Evolutionary conservation across 1,140 invertebrate species (phyloP).

Genomic region (Cyphomyrmex costatus): DNA sequence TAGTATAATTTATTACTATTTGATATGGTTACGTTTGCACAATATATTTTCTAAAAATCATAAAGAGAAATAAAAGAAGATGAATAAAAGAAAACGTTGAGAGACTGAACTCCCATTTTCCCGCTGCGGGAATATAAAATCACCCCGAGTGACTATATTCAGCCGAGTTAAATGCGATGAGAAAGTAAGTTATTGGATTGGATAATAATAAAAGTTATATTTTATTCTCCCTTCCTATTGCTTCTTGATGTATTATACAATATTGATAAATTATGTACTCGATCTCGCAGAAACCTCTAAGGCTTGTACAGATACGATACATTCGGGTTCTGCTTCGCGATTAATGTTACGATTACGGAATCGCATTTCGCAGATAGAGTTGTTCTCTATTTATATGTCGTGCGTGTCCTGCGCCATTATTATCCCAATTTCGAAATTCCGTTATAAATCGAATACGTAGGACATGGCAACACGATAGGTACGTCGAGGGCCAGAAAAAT

Average conservation of each 20-base stretch:
- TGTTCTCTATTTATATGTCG: slow-evolving; percentile 34
- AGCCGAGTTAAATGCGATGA: not conserved
- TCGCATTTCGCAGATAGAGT: not conserved
- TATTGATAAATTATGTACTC: not conserved
- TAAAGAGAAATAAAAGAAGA: no score
- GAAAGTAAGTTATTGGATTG: not conserved
- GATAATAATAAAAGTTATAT: not conserved
- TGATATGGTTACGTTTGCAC: no score
- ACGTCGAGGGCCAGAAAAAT: slow-evolving; percentile 36
- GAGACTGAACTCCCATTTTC: no score
- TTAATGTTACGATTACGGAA: slow-evolving; percentile 19
- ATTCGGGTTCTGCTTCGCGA: not conserved
- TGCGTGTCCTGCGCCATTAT: slow-evolving; percentile 58
- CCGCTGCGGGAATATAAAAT: no score
- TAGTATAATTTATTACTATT: no score
- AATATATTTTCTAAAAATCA: no score
- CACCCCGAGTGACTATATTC: no score
- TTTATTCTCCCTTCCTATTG: not conserved
- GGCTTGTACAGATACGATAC: not conserved
- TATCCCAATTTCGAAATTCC: slow-evolving; percentile 29
- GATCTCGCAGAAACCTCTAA: not conserved
- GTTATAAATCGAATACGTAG: slow-evolving; percentile 53
- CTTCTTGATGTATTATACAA: not conserved
- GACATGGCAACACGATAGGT: slow-evolving; percentile 41
- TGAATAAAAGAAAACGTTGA: no score